Percentiles rank a stretch among this genome's conserved stretches.
Evolutionary conservation across 2,113 vertebrate genomes (phyloP).

Genomic region (Ochotona curzoniae): DNA sequence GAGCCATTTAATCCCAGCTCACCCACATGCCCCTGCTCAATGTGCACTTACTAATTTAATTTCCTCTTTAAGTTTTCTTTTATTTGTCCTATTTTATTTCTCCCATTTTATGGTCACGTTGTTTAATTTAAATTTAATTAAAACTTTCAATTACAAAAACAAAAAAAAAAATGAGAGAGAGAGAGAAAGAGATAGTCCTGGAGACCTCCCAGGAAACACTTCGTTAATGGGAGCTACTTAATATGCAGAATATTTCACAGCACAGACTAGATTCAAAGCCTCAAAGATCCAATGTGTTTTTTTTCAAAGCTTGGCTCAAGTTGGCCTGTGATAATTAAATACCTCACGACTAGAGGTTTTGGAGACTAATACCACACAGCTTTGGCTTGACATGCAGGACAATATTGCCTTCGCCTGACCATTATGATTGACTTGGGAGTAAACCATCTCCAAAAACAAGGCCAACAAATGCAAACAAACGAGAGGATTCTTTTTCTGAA

Average conservation of each 20-base stretch:
- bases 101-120: conserved; percentile 64
- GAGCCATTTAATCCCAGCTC: conserved; percentile 67
- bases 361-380: neutral
- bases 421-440: neutral
- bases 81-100: conserved; percentile 73
- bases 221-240: conserved; percentile 68
- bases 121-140: conserved; percentile 80
- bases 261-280: neutral
- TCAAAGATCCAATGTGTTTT: neutral
- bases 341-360: neutral
- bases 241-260: conserved; percentile 65
- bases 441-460: neutral
- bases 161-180: neutral
- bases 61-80: conserved; percentile 71
- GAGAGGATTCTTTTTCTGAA: neutral
- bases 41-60: conserved; percentile 69
- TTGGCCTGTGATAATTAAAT: neutral
- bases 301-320: neutral
- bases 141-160: conserved; percentile 70
- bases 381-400: neutral
- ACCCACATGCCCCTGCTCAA: conserved; percentile 57
- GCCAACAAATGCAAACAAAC: neutral
- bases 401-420: neutral
- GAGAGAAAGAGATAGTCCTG: neutral
- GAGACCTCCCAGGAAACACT: conserved; percentile 70